Evolutionary conservation across 2,113 vertebrate species (phyloP).

Genomic region (Leptobrachium leishanense): DNA sequence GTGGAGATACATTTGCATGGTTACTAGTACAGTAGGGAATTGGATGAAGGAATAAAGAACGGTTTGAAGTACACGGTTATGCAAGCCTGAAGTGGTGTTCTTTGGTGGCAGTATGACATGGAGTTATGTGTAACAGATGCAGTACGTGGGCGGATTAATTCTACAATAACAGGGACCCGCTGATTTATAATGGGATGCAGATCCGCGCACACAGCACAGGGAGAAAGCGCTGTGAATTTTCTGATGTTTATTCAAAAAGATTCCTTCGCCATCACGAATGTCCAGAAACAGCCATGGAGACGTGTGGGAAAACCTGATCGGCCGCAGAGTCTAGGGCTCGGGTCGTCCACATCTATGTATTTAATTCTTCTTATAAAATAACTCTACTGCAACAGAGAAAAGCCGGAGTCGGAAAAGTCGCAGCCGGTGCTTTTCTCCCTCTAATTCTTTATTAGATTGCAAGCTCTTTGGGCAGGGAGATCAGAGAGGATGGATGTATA

Average conservation of each 20-base stretch:
- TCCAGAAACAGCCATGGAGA: neutral
- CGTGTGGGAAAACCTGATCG: slow-evolving; percentile 3
- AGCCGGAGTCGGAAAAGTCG: neutral
- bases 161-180: neutral
- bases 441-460: too few relatives aligned
- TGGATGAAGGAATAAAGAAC: too few relatives aligned
- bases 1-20: too few relatives aligned
- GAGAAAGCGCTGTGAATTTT: neutral
- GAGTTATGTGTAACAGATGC: too few relatives aligned
- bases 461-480: too few relatives aligned
- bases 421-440: neutral
- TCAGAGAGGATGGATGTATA: too few relatives aligned
- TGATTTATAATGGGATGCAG: neutral
- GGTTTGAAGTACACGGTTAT: neutral
- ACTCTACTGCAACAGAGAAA: neutral
- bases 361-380: neutral
- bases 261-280: slow-evolving; percentile 16
- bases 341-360: neutral
- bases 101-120: too few relatives aligned
- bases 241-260: slow-evolving; percentile 26
- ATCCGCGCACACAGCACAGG: slow-evolving; percentile 3
- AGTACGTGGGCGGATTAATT: neutral
- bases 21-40: neutral
- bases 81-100: neutral
- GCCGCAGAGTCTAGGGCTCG: neutral